These are phyloP conservation scores for Drosophila barbarae DNA, from an alignment of 2,888 invertebrate species.

Conservation along the genomic window DNA sequence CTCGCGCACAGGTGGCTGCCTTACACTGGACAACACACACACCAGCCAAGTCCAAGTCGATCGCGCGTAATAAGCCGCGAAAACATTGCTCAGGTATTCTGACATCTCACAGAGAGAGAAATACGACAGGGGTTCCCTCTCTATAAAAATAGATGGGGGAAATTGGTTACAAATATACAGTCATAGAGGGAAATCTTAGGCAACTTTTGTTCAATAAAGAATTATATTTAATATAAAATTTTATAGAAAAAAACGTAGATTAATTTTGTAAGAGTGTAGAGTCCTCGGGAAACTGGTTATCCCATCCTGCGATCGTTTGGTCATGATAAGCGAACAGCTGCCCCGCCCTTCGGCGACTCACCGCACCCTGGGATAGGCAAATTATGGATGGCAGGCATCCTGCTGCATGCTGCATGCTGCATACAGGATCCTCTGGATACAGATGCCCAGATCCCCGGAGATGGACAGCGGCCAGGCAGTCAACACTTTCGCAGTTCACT, in stretches of 20 bases:
- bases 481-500: conserved; percentile 65
- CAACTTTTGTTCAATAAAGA: not conserved
- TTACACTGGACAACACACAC: conserved; percentile 20
- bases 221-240: not conserved
- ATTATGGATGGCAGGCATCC: conserved; percentile 28
- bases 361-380: conserved; percentile 26
- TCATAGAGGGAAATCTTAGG: not conserved
- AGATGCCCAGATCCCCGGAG: conserved; percentile 8
- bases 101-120: conserved; percentile 17
- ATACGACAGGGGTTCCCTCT: accelerated
- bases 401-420: conserved; percentile 1
- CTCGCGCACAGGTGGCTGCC: conserved; percentile 66
- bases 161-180: not conserved
- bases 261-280: not conserved
- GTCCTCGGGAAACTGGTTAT: conserved; percentile 53
- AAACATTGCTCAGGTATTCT: conserved; percentile 74
- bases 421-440: not conserved
- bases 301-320: conserved; percentile 23
- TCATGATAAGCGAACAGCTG: conserved; percentile 39
- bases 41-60: conserved; percentile 21
- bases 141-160: not conserved
- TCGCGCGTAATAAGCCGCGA: conserved; percentile 77
- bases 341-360: conserved; percentile 15
- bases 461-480: conserved; percentile 56
- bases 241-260: too few species aligned